Conservation (phyloP, 2,113 vertebrate genomes). For the Romanogobio albipinnatus region DNA sequence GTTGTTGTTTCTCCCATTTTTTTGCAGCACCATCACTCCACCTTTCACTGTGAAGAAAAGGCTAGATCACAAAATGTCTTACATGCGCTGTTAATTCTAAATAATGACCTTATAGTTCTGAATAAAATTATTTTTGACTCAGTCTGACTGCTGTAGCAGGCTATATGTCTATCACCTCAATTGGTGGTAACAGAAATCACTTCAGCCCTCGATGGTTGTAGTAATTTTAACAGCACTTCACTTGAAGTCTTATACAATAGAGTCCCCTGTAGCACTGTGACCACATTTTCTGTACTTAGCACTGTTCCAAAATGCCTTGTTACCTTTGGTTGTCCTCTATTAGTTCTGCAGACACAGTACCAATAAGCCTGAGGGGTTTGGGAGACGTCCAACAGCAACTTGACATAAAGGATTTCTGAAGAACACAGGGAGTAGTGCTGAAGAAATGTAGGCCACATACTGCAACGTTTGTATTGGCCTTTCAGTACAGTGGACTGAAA, state of each 20-base stretch:
- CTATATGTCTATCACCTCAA: background rate
- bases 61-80: background rate
- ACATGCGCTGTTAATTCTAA: background rate
- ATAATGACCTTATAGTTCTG: background rate
- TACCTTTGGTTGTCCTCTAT: constrained; percentile 75
- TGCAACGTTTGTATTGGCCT: background rate
- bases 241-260: constrained; percentile 39
- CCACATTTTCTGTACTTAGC: constrained; percentile 61
- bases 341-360: constrained; percentile 66
- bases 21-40: background rate
- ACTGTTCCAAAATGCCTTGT: constrained; percentile 69
- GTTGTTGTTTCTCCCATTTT: background rate
- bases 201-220: constrained; percentile 30
- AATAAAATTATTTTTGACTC: background rate
- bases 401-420: constrained; percentile 74
- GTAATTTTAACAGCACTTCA: constrained; percentile 35
- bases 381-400: constrained; percentile 73
- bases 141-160: background rate
- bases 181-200: constrained; percentile 12
- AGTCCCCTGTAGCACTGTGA: constrained; percentile 33
- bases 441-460: constrained; percentile 53
- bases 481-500: constrained; percentile 32
- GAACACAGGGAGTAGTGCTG: constrained; percentile 66
- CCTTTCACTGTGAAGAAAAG: background rate
- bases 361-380: constrained; percentile 75